Base-by-base conservation (phyloP, 2,888 invertebrate genomes). In the Diarsia dahlii region DNA sequence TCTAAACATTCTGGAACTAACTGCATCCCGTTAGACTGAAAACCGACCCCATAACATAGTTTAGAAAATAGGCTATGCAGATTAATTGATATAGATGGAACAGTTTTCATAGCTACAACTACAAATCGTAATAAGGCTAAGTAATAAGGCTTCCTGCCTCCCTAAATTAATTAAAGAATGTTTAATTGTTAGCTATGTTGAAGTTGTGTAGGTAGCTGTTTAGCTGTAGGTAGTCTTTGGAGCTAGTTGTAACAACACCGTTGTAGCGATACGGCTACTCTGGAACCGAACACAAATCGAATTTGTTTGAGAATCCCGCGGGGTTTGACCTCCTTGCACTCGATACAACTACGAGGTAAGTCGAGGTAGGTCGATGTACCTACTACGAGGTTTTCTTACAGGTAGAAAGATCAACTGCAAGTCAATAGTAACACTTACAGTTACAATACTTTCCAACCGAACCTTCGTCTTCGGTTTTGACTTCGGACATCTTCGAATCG, bases 231-330 rank as follows among this genome's bases (percentile, higher is more conserved):
- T 23, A 5, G 54, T 56, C 54, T 56, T 12, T n/a, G 20, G 20
- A 67, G 28, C 9, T 48, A 48, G 4, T 15, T 2, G 13, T 23
- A 39, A 28, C n/a, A n/a, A 28, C 15, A 46, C 34, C 45, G 34
- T 52, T 63, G 62, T 54, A 52, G 52, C n/a, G 64, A 50, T 45
- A 28, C 48, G 50, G 23, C 60, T 60, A 12, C 46, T 74, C 34
- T 67, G 46, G 39, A 74, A 67, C 50, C 54, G 68, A 78, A 68
- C 46, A 54, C 68, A 68, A 78, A 54, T 54, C 23, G 34, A 78
- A 54, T 75, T 78, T 34, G 52, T 78, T 54, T n/a, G 18, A 8
- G 18, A 34, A 0, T 75, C 78, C 54, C 68, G 23, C 68, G 52
- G 34, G 74, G 20, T 8, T 34, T 23, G 34, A 12, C 39, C 34